Percentiles rank a stretch among this genome's conserved stretches.
These are phyloP conservation scores for Metacarcinus magister DNA, from an alignment of 2,888 invertebrate species.

Conservation along the genomic window DNA sequence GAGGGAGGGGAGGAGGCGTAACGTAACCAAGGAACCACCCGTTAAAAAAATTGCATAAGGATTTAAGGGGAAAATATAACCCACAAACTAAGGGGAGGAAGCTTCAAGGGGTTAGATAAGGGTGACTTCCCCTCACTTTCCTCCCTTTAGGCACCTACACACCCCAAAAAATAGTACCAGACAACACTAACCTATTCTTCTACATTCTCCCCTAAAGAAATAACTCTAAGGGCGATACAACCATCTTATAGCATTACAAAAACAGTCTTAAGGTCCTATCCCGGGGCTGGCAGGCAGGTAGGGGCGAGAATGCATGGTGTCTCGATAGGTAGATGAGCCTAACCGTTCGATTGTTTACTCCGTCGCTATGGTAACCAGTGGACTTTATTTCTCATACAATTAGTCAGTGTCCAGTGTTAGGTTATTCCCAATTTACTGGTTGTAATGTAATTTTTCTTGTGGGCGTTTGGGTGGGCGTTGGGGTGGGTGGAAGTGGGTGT, in stretches of 20 bases:
- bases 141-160: neutral
- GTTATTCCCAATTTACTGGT: slow-evolving; percentile 79
- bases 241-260: neutral
- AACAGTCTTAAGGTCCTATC: neutral
- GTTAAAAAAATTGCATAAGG: too few relatives aligned
- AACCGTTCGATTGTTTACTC: slow-evolving; percentile 75
- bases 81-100: too few relatives aligned
- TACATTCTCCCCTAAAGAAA: neutral
- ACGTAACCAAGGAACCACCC: too few relatives aligned
- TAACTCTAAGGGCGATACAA: slow-evolving; percentile 52
- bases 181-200: slow-evolving; percentile 42
- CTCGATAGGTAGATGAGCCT: slow-evolving; percentile 58
- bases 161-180: neutral
- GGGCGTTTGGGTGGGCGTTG: slow-evolving; percentile 16
- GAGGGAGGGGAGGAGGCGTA: neutral
- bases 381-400: slow-evolving; percentile 79
- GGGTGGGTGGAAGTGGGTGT: neutral
- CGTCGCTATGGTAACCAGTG: slow-evolving; percentile 76
- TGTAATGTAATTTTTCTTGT: slow-evolving; percentile 78
- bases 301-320: slow-evolving; percentile 62
- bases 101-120: too few relatives aligned
- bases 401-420: slow-evolving; percentile 79
- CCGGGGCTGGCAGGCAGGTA: neutral
- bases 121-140: too few relatives aligned
- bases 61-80: too few relatives aligned